Evolutionary conservation across 2,888 invertebrate species (phyloP), one percentile per base, ranked within the genome.

Genomic region (Tiphia femorata): DNA sequence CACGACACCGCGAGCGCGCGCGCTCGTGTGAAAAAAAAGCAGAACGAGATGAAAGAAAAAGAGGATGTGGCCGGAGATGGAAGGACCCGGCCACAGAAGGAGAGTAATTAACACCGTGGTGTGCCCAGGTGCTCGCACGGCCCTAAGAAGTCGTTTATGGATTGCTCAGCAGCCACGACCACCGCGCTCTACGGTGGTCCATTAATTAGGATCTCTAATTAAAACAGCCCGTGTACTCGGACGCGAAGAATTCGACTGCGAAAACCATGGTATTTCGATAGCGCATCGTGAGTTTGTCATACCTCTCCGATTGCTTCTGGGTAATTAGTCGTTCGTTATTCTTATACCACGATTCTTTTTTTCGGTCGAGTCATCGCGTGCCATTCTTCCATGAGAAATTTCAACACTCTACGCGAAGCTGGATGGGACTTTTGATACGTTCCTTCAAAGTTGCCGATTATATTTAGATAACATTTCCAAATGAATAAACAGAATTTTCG

Each of bases 41-140:
- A 48, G 41, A 43, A 49, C 38, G 51, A 49, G 47, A 35, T 3
- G 57, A 51, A 49, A 33, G 43, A 51, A 49, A 50, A 29, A 47
- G 35, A 41, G 43, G 46, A 10, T 30, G 41, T 49, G 40, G 42
- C n/a, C 49, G 48, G 61, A 60, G 71, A 58, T 64, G 63, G 67
- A 86, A 84, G 84, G 86, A 58, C 85, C 82, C 85, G 85, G 85
- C 85, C 85, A 70, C 70, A 68, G 70, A 84, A 84, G 80, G 83
- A 85, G 71, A 78, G 76, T 79, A 81, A 81, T 79, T 87, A 86
- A 86, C 85, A 84, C 84, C 79, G 78, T 78, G 76, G 61, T 70
- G 17, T 27, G 69, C 56, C 73, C 71, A 72, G 72, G 73, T 72
- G 67, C 70, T 72, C n/a, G 67, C 70, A 65, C 50, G 55, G 61